Evolutionary conservation across 1,140 invertebrate species (phyloP).

Genomic region (Palaemon carinicauda): DNA sequence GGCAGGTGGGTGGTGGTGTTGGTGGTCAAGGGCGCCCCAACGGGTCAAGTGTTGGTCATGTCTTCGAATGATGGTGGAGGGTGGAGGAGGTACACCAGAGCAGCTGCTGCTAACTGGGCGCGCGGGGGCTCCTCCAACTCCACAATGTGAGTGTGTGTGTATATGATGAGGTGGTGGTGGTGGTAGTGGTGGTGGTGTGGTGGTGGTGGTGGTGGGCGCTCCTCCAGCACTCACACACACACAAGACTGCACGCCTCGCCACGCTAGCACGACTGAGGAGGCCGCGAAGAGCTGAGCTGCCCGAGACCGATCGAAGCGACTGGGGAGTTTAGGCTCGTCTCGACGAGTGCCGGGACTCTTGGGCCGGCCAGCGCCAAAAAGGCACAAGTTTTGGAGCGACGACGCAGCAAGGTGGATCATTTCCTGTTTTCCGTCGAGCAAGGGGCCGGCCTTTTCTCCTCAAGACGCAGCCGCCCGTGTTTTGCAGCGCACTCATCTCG

Average conservation of each 20-base stretch:
- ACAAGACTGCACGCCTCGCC: constrained; percentile 58
- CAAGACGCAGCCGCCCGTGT: constrained; percentile 58
- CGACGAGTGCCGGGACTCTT: constrained; percentile 59
- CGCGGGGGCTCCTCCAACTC: no score
- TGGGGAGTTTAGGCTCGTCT: constrained; percentile 59
- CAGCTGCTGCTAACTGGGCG: not conserved
- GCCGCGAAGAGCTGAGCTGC: constrained; percentile 53
- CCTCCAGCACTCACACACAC: not conserved
- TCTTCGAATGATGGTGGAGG: constrained; percentile 28
- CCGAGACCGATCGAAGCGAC: constrained; percentile 57
- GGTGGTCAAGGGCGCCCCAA: constrained; percentile 29
- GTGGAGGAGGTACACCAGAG: constrained; percentile 33
- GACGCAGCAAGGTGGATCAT: constrained; percentile 60
- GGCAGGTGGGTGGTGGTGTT: no score
- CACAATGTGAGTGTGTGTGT: not conserved
- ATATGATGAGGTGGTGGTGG: constrained; percentile 31
- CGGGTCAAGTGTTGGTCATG: constrained; percentile 58
- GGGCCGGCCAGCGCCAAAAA: constrained; percentile 59
- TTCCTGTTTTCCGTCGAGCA: constrained; percentile 58
- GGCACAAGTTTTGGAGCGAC: constrained; percentile 57
- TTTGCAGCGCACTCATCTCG: constrained; percentile 57
- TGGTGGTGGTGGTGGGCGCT: constrained; percentile 29
- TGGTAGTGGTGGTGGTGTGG: constrained; percentile 43
- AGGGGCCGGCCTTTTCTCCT: constrained; percentile 59
- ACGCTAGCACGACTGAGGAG: constrained; percentile 57